These are phyloP conservation scores for Rotaria magnacalcarata DNA, from an alignment of 2,888 invertebrate genomes.

Conservation along the genomic window DNA sequence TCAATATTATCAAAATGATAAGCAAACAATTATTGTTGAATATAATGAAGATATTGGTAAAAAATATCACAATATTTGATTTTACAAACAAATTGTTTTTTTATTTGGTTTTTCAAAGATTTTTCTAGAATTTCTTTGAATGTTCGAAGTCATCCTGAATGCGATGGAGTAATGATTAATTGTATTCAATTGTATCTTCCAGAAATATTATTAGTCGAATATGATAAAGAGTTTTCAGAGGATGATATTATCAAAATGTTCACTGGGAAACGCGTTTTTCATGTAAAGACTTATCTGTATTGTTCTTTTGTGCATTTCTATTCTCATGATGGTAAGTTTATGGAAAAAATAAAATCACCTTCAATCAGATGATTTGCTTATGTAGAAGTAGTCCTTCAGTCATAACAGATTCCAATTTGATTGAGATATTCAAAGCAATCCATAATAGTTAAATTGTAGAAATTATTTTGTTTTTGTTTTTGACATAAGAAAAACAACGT, in stretches of 20 bases:
- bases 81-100: not conserved
- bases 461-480: too few relatives aligned
- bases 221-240: not conserved
- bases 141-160: slow-evolving; percentile 11
- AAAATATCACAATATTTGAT: not conserved
- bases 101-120: not conserved
- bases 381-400: too few relatives aligned
- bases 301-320: slow-evolving; percentile 17
- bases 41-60: slow-evolving; percentile 28
- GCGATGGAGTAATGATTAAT: not conserved
- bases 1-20: slow-evolving; percentile 6
- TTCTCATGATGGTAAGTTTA: not conserved
- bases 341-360: not conserved
- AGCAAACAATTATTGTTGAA: not conserved
- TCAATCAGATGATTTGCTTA: too few relatives aligned
- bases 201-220: slow-evolving; percentile 15
- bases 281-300: not conserved
- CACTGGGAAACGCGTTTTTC: not conserved
- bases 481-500: too few relatives aligned
- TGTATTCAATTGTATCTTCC: slow-evolving; percentile 16
- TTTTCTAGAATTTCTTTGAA: not conserved
- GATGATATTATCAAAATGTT: not conserved
- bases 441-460: too few relatives aligned
- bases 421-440: too few relatives aligned
- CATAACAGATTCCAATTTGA: too few relatives aligned